Evolutionary conservation across 2,888 invertebrate genomes (phyloP).

Genomic region (Drosophila paucipuncta): DNA sequence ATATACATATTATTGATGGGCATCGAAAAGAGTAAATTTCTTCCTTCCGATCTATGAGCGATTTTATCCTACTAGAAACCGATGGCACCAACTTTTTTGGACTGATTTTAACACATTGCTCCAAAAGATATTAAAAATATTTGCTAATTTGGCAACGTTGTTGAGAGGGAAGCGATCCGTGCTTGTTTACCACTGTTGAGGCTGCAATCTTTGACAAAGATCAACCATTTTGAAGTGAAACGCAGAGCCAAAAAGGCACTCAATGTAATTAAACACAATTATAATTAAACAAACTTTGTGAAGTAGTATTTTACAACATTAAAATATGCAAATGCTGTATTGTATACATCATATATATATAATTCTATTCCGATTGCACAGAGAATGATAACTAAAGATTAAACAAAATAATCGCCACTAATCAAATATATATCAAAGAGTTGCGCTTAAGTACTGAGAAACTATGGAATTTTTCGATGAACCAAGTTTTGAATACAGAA

Average conservation of each 20-base stretch:
- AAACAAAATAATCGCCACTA: slow-evolving; percentile 31
- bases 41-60: neutral
- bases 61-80: neutral
- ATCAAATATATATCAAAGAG: slow-evolving; percentile 9
- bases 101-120: neutral
- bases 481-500: slow-evolving; percentile 30
- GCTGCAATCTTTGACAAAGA: neutral
- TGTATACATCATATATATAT: slow-evolving; percentile 28
- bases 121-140: neutral
- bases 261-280: neutral
- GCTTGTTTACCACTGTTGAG: neutral
- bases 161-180: neutral
- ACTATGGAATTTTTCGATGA: slow-evolving; percentile 43
- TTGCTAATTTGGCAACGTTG: neutral
- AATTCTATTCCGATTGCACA: slow-evolving; percentile 69
- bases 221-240: neutral
- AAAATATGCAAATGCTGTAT: slow-evolving; percentile 42
- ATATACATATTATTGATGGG: too few species aligned
- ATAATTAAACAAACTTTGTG: slow-evolving; percentile 4
- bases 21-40: neutral
- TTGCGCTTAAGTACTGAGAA: slow-evolving; percentile 54
- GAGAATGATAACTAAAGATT: slow-evolving; percentile 36
- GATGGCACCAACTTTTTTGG: neutral
- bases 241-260: neutral
- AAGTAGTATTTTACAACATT: slow-evolving; percentile 29